A percentile compares a stretch with the other conserved stretches of the same genome.
Conservation (phyloP, 1,140 invertebrate species). For the Drosophila neocordata region DNA sequence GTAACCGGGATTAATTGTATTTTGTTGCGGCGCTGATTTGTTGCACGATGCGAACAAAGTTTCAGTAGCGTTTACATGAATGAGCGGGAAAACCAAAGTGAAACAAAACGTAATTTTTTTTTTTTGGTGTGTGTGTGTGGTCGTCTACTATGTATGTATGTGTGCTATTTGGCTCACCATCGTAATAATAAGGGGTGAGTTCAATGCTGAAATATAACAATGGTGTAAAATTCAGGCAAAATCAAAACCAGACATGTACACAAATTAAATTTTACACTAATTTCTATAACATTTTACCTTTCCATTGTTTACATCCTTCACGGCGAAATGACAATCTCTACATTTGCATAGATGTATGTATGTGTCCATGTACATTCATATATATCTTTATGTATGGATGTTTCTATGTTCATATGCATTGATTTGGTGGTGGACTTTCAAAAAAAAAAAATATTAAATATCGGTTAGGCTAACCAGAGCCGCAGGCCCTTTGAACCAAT, state of each 20-base stretch:
- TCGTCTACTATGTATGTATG: neutral
- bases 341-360: too few species aligned
- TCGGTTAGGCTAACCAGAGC: neutral
- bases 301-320: too few species aligned
- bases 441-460: neutral
- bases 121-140: slow-evolving; percentile 9
- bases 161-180: neutral
- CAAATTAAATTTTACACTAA: slow-evolving; percentile 1
- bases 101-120: neutral
- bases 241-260: neutral
- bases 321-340: too few species aligned
- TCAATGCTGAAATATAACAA: neutral
- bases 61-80: slow-evolving; percentile 19
- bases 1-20: slow-evolving; percentile 38
- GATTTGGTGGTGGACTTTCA: neutral
- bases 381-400: too few species aligned
- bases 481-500: neutral
- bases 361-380: too few species aligned
- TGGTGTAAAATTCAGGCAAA: neutral
- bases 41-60: slow-evolving; percentile 6
- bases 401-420: neutral
- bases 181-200: slow-evolving; percentile 10
- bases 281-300: neutral
- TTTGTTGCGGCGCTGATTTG: slow-evolving; percentile 31
- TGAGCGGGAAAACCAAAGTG: slow-evolving; percentile 19